Conservation (phyloP, 2,113 vertebrate genomes). For the Nipponia nippon region DNA sequence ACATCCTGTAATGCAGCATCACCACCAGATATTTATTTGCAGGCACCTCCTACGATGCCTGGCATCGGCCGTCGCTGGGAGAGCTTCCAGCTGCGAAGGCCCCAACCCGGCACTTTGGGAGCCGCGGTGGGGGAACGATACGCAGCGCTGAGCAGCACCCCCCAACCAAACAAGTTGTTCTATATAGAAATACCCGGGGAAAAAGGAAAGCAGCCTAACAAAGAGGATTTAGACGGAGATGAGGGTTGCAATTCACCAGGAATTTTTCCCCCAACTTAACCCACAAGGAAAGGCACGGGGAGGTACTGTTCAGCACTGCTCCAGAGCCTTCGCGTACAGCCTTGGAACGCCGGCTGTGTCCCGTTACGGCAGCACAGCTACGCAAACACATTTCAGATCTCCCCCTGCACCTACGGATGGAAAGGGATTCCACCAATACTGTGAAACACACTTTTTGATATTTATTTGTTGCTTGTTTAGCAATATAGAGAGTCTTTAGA, state of each 20-base stretch:
- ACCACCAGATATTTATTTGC: too few species aligned
- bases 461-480: background rate
- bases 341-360: rapidly evolving
- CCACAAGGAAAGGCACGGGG: rapidly evolving
- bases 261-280: too few species aligned
- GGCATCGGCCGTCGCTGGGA: rapidly evolving
- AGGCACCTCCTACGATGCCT: too few species aligned
- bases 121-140: rapidly evolving
- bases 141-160: background rate
- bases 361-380: rapidly evolving
- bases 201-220: background rate
- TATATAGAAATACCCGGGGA: rapidly evolving
- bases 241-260: background rate
- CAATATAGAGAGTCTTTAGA: background rate
- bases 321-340: rapidly evolving
- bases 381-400: too few species aligned
- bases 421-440: background rate
- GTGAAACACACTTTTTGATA: background rate
- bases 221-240: background rate
- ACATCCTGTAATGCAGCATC: background rate
- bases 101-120: rapidly evolving
- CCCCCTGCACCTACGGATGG: background rate
- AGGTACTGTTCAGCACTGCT: rapidly evolving
- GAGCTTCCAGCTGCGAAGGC: background rate
- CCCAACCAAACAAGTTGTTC: rapidly evolving